Evolutionary conservation across 2,797 vertebrate genomes (phyloP), one percentile per base, ranked within the genome.

Genomic region (Uromys caudimaculatus): DNA sequence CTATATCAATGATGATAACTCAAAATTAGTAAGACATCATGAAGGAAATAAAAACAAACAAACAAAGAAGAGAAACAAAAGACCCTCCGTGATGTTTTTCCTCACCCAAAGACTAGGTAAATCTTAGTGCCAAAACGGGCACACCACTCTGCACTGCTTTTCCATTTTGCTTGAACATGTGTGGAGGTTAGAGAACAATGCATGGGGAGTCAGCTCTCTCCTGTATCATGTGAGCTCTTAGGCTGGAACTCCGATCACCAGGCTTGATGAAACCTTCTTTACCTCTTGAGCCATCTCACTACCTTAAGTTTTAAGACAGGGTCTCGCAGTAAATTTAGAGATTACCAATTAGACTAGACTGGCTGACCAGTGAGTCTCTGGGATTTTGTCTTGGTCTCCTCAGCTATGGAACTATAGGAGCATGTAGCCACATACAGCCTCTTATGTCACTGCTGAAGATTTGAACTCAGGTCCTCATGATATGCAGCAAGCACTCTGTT

Each of bases 1-100:
- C n/a, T 21, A 90, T 64, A 93, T 64, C 29, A 62, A 83, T 2
- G 90, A 23, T 91, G 47, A 84, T 60, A 87, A 89, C n/a, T 91
- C 11, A 93, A 29, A 93, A 84, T 83, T 87, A 76, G 81, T 50
- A 71, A 79, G 35, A 3, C 1, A 90, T 87, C 84, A 58, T 81
- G n/a, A 92, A 75, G 32, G 41, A 69, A 67, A 67, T 6, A 67
- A 50, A 83, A 64, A 3, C 85, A 71, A 88, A 44, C 8, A 58
- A 82, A 8, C 21, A 60, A n/a, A 9, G 21, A 44, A 24, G 9
- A 75, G 23, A 75, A 75, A 75, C 73, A 75, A 44, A 75, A 75
- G 21, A 14, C 41, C 73, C 11, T 9, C 67, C 35, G 9, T 71
- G 84, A 52, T 79, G 3, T n/a, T 93, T 92, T 96, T 73, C 5